phyloP scores from a whole-genome alignment of 2,113 vertebrate genomes.

The Varanus salvator region DNA sequence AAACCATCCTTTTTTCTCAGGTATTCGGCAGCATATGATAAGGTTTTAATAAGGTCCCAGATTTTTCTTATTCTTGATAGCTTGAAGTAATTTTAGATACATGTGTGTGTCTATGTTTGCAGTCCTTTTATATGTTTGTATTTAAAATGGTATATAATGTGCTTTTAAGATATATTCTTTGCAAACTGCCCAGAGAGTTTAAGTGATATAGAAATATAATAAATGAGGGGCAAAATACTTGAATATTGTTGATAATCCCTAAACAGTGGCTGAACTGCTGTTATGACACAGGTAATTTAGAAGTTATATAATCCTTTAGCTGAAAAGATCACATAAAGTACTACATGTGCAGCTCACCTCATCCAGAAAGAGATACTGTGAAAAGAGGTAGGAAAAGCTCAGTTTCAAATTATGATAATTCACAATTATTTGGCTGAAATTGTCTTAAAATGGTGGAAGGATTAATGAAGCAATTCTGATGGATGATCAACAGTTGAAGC shows the following conservation, averaged over 20 bases:
- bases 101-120: no score
- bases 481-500: background rate
- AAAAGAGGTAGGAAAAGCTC: background rate
- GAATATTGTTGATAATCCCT: background rate
- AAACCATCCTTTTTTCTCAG: no score
- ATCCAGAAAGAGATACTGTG: background rate
- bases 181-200: no score
- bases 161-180: no score
- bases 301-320: background rate
- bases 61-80: no score
- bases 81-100: no score
- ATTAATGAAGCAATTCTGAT: background rate
- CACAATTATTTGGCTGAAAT: background rate
- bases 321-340: background rate
- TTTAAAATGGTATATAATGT: no score
- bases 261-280: background rate
- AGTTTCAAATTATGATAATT: background rate
- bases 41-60: no score
- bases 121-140: no score
- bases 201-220: no score
- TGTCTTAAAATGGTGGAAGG: background rate
- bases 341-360: background rate
- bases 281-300: background rate
- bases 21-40: no score
- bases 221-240: no score